Evolutionary conservation across 2,113 vertebrate species (phyloP).

Genomic region (Strigops habroptila): DNA sequence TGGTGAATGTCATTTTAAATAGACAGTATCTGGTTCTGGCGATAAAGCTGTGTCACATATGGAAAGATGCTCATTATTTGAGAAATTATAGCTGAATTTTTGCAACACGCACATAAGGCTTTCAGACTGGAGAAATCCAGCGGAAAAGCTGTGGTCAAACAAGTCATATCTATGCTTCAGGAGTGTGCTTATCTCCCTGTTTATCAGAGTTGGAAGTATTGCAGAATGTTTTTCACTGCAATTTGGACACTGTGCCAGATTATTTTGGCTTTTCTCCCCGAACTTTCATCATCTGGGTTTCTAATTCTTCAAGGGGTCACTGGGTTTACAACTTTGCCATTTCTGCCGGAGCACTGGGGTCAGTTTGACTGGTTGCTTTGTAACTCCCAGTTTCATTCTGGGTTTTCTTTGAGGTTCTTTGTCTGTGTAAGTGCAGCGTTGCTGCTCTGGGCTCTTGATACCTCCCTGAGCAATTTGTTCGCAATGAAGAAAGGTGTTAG

Average conservation of each 20-base stretch:
- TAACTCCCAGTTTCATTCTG: not conserved
- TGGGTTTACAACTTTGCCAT: constrained; percentile 39
- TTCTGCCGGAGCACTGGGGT: not conserved
- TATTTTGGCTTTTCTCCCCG: constrained; percentile 21
- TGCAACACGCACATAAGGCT: not conserved
- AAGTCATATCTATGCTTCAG: not conserved
- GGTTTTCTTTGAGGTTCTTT: constrained; percentile 3
- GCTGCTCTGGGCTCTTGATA: constrained; percentile 29
- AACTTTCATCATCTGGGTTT: constrained; percentile 48
- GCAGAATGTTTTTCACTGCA: constrained; percentile 29
- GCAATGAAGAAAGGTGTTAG: constrained; percentile 53
- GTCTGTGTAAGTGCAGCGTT: not conserved
- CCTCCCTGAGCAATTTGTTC: constrained; percentile 53
- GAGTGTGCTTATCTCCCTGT: constrained; percentile 32
- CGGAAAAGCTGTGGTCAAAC: not conserved
- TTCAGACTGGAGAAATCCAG: not conserved
- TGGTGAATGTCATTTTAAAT: not conserved
- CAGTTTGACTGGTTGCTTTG: constrained; percentile 6
- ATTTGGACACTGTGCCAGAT: constrained; percentile 24
- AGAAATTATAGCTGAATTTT: not conserved
- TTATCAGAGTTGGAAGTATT: constrained; percentile 35
- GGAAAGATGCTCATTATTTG: constrained; percentile 5
- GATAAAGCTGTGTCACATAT: not conserved
- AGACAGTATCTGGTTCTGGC: not conserved
- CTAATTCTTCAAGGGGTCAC: constrained; percentile 26